Evolutionary conservation across 2,888 invertebrate species (phyloP).

Genomic region (Tenodera sinensis): DNA sequence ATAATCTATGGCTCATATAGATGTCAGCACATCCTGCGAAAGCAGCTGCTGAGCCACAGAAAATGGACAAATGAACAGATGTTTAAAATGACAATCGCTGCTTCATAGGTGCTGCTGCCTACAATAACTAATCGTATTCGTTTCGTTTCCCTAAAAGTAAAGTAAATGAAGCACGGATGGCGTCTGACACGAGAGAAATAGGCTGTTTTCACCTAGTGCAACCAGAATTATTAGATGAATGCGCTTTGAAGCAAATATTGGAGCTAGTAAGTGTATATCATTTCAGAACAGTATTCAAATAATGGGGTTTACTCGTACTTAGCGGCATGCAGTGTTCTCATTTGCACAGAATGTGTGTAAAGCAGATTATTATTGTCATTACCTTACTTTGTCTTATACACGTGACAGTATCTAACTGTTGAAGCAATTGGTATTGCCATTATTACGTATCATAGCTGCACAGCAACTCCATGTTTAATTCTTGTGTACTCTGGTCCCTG

Average conservation of each 20-base stretch:
- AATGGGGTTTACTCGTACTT: no score
- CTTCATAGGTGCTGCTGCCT: neutral
- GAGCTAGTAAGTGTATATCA: conserved; percentile 15
- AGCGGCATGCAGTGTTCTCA: no score
- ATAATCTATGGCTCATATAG: neutral
- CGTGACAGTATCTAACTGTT: no score
- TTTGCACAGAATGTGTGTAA: no score
- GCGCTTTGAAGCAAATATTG: conserved; percentile 5
- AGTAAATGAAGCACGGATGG: neutral
- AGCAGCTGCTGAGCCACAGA: neutral
- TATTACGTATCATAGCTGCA: no score
- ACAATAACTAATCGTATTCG: neutral
- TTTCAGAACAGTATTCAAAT: no score
- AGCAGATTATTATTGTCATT: no score
- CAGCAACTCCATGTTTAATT: no score
- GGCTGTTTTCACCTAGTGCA: neutral
- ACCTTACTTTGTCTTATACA: no score
- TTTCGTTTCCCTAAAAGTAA: neutral
- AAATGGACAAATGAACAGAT: neutral
- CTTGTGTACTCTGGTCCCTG: no score
- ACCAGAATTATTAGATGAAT: conserved; percentile 20
- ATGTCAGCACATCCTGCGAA: neutral
- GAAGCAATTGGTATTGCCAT: no score
- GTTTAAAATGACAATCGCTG: neutral
- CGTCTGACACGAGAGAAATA: neutral